phyloP scores from a whole-genome alignment of 1,140 invertebrate genomes.

The Amyelois transitella region DNA sequence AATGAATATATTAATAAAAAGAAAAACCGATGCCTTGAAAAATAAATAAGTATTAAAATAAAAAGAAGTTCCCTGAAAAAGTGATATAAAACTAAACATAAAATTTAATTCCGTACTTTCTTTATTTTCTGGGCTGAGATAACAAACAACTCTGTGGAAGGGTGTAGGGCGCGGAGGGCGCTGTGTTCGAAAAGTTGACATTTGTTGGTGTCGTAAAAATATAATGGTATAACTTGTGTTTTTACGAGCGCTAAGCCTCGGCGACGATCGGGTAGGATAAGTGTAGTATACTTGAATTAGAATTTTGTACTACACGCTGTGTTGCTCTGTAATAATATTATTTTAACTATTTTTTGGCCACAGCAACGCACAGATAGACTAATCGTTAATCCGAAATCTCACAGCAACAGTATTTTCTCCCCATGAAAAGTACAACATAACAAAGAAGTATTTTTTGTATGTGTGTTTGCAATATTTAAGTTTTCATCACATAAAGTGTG shows the following conservation, averaged over 20 bases:
- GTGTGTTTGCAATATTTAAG: no score
- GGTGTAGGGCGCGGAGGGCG: slow-evolving; percentile 11
- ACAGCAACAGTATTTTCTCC: no score
- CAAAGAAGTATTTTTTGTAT: no score
- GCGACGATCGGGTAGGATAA: slow-evolving; percentile 29
- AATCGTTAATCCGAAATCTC: no score
- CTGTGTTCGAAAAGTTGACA: slow-evolving; percentile 48
- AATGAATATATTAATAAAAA: no score
- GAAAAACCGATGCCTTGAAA: no score
- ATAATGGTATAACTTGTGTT: slow-evolving; percentile 51
- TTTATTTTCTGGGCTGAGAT: slow-evolving; percentile 10
- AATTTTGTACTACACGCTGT: slow-evolving; percentile 1
- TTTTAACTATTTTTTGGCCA: neutral
- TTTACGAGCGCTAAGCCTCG: slow-evolving; percentile 40
- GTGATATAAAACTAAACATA: no score
- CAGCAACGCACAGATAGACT: no score
- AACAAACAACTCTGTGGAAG: slow-evolving; percentile 23
- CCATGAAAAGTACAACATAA: neutral
- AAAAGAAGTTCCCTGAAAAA: no score
- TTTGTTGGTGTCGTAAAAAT: slow-evolving; percentile 54
- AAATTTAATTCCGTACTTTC: neutral
- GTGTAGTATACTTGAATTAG: slow-evolving; percentile 13
- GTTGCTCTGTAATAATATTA: neutral
- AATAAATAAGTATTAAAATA: no score
- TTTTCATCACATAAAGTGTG: no score